Evolutionary conservation across 2,113 vertebrate genomes (phyloP), one percentile per base, ranked within the genome.

Genomic region (Ceratotherium simum): DNA sequence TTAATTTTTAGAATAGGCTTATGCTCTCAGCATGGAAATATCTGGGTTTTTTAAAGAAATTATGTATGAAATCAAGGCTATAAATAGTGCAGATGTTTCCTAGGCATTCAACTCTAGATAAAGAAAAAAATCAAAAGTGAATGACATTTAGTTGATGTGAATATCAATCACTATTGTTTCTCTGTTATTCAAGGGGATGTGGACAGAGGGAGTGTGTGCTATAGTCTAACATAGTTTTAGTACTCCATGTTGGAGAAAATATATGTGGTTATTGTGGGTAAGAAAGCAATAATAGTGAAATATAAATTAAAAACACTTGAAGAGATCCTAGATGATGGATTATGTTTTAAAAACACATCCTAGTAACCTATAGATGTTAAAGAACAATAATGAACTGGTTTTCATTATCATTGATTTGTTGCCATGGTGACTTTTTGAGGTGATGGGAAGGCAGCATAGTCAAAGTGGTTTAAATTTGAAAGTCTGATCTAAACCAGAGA

Each of bases 1-100:
- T 97, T 91, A 91, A 91, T 93, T 96, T 90, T 97, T 91, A 80
- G 31, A 70, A 91, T 69, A 91, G 48, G 13, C 13, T 89, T 82
- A 91, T 91, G 23, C 6, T 65, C 27, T 95, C 51, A 83, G 20
- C n/a, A 89, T 76, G 67, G 58, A 93, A 86, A 64, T 83, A 65
- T 78, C n/a, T 78, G 25, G 17, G 67, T 18, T 79, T 93, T 91
- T 83, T 10, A 91, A 95, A 82, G 5, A 97, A 85, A 64, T 62
- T 90, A 42, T 69, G 58, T 62, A 60, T 39, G 20, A 64, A 96
- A 51, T 65, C n/a, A 92, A 75, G 13, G 13, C 31, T 81, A 33
- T 87, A 93, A 78, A 80, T 64, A 70, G 67, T 76, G 18, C 17
- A 85, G 16, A 76, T 64, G 7, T 65, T 92, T 80, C 70, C 18